Base-by-base conservation (phyloP, 35 echinoderm and acorn worm species). In the Heliocidaris erythrogramma region DNA sequence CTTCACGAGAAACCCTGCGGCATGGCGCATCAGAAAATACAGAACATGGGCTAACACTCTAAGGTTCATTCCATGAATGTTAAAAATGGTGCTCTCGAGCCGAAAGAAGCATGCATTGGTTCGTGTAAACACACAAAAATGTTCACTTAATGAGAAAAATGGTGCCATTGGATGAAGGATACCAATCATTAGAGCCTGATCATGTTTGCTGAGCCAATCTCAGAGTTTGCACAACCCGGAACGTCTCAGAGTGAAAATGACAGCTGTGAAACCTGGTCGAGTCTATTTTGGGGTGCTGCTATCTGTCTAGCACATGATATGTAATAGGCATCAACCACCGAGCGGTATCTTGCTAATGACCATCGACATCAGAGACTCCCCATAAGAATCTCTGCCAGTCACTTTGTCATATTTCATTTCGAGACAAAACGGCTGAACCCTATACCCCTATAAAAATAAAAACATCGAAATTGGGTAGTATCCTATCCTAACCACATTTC, bases 301-400 rank as follows among this genome's bases (percentile, higher is more conserved):
- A 78, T 78, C 65, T 78, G 65, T 78, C 65, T n/a, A 27, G 65
- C 65, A 78, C 65, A 78, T 78, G 65, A 78, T 78, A 27, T 78
- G 65, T 78, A 78, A 78, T 78, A 18, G 65, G 65, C 65, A 21
- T 78, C 65, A 78, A 78, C 65, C 65, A 78, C 65, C 18, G 21
- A 27, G 65, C 65, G 65, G 65, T 78, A 78, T 21, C 27, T 6
- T 8, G 61, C 61, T 69, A 78, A 78, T 78, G 65, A 78, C 21
- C 65, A 78, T 24, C 65, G 17, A 78, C 65, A 78, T 78, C 65
- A 78, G 27, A 78, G 65, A n/a, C 65, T 78, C 65, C 65, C 65
- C 8, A n/a, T 78, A 27, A 78, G 65, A 78, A 78, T 78, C 65
- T 27, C 65, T 21, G 27, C 65, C 21, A 5, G 65, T 24, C 65